Evolutionary conservation across 2,797 vertebrate genomes (phyloP).

Genomic region (Aeoliscus strigatus): DNA sequence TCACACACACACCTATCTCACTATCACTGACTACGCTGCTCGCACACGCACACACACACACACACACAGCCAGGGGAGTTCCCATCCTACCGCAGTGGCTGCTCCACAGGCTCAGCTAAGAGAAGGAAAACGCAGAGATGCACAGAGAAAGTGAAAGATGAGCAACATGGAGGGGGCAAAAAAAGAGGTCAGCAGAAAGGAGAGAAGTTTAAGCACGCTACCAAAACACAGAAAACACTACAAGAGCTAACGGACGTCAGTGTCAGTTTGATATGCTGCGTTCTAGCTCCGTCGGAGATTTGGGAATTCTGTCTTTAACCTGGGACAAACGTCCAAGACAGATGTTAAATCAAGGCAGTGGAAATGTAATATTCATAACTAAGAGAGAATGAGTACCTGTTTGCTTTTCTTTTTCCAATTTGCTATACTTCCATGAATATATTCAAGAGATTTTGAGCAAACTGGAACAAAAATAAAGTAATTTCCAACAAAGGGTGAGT

Average conservation of each 20-base stretch:
- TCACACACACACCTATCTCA: slow-evolving; percentile 30
- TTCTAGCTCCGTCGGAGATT: slow-evolving; percentile 46
- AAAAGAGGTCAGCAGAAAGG: slow-evolving; percentile 57
- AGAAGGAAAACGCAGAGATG: slow-evolving; percentile 72
- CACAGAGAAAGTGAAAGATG: slow-evolving; percentile 73
- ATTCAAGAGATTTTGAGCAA: too few species aligned
- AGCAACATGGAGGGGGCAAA: slow-evolving; percentile 53
- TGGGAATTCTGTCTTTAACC: slow-evolving; percentile 32
- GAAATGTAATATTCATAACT: too few species aligned
- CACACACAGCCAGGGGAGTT: slow-evolving; percentile 66
- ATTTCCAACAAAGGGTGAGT: too few species aligned
- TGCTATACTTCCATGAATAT: too few species aligned
- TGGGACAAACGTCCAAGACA: slow-evolving; percentile 24
- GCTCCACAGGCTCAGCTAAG: slow-evolving; percentile 82
- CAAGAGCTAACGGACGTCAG: slow-evolving; percentile 14
- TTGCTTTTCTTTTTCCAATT: too few species aligned
- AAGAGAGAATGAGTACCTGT: too few species aligned
- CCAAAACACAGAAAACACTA: slow-evolving; percentile 45
- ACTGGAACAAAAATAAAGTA: too few species aligned
- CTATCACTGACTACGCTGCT: slow-evolving; percentile 41
- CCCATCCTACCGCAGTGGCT: slow-evolving; percentile 81
- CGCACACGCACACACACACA: slow-evolving; percentile 46
- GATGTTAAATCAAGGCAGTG: slow-evolving; percentile 7
- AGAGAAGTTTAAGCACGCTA: slow-evolving; percentile 45
- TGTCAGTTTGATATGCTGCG: slow-evolving; percentile 38